These are phyloP conservation scores for Odontomyia ornata DNA, from an alignment of 2,888 invertebrate genomes.

Conservation along the genomic window DNA sequence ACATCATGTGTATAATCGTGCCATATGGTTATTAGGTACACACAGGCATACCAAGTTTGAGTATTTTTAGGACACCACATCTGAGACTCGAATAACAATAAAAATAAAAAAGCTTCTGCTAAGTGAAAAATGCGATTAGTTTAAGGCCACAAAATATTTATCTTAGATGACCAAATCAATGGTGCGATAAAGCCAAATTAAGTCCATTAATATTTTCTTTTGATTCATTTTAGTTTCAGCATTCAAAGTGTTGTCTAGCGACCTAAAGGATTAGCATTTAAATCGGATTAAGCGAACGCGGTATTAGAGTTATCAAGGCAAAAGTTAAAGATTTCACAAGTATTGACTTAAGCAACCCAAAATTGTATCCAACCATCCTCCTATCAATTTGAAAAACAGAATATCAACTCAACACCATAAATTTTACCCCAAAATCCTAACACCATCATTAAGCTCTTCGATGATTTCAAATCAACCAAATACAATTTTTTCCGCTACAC, in stretches of 20 bases:
- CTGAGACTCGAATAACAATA: neutral
- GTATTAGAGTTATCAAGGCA: too few relatives aligned
- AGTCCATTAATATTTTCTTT: conserved; percentile 22
- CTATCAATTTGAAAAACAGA: neutral
- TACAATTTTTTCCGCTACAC: neutral
- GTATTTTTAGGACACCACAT: too few relatives aligned
- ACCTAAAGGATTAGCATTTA: neutral
- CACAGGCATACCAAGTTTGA: neutral
- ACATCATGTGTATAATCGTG: neutral
- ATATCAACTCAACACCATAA: too few relatives aligned
- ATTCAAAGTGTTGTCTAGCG: neutral
- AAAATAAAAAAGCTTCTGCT: neutral
- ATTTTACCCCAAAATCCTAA: neutral
- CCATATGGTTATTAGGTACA: conserved; percentile 6
- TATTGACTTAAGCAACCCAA: too few relatives aligned
- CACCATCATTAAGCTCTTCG: neutral
- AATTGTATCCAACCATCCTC: neutral
- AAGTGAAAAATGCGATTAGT: conserved; percentile 27
- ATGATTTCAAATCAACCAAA: conserved; percentile 10
- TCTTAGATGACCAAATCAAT: conserved; percentile 20
- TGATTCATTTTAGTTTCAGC: neutral
- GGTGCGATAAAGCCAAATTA: conserved; percentile 34
- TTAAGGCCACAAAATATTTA: conserved; percentile 19
- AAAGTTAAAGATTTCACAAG: too few relatives aligned
- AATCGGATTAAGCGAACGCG: too few relatives aligned